A percentile compares a stretch with the other conserved stretches of the same genome.
phyloP scores from a whole-genome alignment of 2,888 invertebrate genomes.

The Halictus quadricinctus region DNA sequence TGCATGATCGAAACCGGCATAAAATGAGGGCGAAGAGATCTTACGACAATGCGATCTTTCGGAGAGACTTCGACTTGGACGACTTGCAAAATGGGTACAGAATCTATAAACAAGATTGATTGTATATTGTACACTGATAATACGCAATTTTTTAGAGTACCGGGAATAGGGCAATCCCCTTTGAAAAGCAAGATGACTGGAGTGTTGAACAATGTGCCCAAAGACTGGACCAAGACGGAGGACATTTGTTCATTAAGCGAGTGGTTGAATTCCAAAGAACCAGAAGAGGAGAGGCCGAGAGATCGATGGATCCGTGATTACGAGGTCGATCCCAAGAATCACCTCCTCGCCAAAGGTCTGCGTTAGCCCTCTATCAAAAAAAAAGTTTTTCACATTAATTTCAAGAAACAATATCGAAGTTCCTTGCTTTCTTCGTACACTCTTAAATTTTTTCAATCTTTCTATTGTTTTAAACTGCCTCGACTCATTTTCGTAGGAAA shows the following conservation, averaged over 20 bases:
- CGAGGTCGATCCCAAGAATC: slow-evolving; percentile 5
- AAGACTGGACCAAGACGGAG: slow-evolving; percentile 52
- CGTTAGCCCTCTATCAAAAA: not conserved
- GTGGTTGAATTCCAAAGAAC: slow-evolving; percentile 55
- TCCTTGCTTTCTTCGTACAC: too few relatives aligned
- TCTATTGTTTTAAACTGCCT: too few relatives aligned
- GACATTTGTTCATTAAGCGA: slow-evolving; percentile 48
- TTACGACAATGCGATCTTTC: slow-evolving; percentile 55
- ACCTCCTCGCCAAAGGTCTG: slow-evolving; percentile 19
- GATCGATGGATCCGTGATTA: slow-evolving; percentile 39
- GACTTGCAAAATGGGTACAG: slow-evolving; percentile 34
- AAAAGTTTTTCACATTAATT: not conserved
- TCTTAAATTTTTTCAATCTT: too few relatives aligned
- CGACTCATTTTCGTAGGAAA: too few relatives aligned
- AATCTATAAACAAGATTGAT: not conserved
- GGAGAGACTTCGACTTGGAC: slow-evolving; percentile 45
- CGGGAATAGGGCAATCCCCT: not conserved
- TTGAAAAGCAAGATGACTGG: slow-evolving; percentile 20
- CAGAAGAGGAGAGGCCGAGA: slow-evolving; percentile 31
- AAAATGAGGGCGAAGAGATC: slow-evolving; percentile 61
- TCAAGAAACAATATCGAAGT: too few relatives aligned
- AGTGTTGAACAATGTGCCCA: slow-evolving; percentile 38
- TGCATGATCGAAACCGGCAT: slow-evolving; percentile 9
- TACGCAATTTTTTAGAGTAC: not conserved
- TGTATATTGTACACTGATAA: not conserved